Conservation (phyloP, 2,113 vertebrate genomes). For the Sander lucioperca region DNA sequence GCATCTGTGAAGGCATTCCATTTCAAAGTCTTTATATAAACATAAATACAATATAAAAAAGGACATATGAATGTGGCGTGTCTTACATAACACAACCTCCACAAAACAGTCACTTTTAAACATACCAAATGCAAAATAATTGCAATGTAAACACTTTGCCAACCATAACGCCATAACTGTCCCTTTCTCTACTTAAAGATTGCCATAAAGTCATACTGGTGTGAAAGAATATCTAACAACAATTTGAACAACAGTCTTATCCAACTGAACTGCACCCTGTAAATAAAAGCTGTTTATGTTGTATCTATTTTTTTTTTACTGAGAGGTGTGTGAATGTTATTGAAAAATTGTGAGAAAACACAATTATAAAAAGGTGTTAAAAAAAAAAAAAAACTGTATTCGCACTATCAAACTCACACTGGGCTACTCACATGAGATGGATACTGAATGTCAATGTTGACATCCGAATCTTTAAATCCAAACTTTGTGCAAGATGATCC, state of each 20-base stretch:
- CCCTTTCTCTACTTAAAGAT: neutral
- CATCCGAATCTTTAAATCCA: slow-evolving; percentile 94
- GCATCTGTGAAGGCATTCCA: slow-evolving; percentile 89
- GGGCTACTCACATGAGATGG: slow-evolving; percentile 90
- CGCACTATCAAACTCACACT: slow-evolving; percentile 35
- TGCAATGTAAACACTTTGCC: neutral
- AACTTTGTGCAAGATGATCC: slow-evolving; percentile 93
- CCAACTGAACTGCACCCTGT: neutral
- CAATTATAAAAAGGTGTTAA: neutral
- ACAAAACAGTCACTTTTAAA: slow-evolving; percentile 4
- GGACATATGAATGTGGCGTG: slow-evolving; percentile 6
- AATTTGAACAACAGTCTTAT: neutral
- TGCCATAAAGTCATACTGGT: neutral
- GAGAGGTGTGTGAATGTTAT: neutral
- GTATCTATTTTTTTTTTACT: neutral
- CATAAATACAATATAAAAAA: slow-evolving; percentile 51
- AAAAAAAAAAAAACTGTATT: neutral
- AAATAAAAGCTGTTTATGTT: neutral
- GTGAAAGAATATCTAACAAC: neutral
- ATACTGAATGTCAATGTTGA: slow-evolving; percentile 95
- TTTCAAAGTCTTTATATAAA: slow-evolving; percentile 71
- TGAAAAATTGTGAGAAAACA: neutral
- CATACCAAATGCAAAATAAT: neutral
- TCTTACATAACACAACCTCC: slow-evolving; percentile 20
- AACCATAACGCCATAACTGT: neutral